Percentiles rank a stretch among this genome's conserved stretches.
phyloP scores from a whole-genome alignment of 2,797 vertebrate genomes.

The Ataeniobius toweri region DNA sequence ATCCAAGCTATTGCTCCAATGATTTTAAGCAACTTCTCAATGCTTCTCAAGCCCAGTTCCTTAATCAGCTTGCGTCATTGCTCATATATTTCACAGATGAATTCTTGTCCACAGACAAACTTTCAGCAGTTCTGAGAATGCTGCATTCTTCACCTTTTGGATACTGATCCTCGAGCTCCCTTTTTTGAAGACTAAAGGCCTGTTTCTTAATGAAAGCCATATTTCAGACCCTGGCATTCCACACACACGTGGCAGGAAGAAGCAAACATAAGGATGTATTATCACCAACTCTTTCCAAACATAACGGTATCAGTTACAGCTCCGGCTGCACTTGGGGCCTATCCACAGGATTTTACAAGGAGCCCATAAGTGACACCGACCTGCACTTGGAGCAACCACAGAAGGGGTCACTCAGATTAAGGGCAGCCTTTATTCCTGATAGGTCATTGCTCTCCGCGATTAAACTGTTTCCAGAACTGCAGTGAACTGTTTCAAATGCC shows the following conservation, averaged over 20 bases:
- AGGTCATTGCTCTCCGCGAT: constrained; percentile 52
- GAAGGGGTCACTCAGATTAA: constrained; percentile 52
- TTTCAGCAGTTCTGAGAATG: neutral
- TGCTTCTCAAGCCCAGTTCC: neutral
- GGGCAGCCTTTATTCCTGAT: constrained; percentile 36
- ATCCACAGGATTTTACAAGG: constrained; percentile 61
- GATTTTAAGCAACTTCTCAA: neutral
- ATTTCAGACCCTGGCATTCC: constrained; percentile 44
- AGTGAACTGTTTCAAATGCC: constrained; percentile 53
- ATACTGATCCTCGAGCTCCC: constrained; percentile 17
- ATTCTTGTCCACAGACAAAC: neutral
- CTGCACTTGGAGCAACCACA: constrained; percentile 47
- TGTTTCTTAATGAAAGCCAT: constrained; percentile 38
- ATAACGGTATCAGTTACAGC: constrained; percentile 73
- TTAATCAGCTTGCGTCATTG: neutral
- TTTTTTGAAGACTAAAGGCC: constrained; percentile 29
- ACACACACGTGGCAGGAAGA: constrained; percentile 43
- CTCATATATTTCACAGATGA: neutral
- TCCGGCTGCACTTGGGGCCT: constrained; percentile 60
- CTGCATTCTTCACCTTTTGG: constrained; percentile 29
- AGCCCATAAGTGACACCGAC: constrained; percentile 65
- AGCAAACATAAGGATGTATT: constrained; percentile 43
- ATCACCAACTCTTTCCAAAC: constrained; percentile 64
- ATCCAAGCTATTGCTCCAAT: neutral
- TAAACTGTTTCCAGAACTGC: constrained; percentile 54